Evolutionary conservation across 2,797 vertebrate genomes (phyloP).

Genomic region (Botia kubotai): DNA sequence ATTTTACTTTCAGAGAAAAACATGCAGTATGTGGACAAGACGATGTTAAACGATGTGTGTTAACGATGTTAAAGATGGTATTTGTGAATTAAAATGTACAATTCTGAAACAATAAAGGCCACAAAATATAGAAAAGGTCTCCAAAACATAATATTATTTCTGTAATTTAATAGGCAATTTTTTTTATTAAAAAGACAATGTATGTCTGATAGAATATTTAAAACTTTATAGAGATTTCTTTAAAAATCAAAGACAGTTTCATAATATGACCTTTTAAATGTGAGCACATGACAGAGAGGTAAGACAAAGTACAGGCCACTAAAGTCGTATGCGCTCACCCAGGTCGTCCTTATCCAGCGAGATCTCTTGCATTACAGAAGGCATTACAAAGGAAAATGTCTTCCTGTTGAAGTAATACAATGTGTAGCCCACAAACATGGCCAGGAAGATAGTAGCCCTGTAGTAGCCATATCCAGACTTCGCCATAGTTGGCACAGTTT

Average conservation of each 20-base stretch:
- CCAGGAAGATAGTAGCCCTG: slow-evolving; percentile 84
- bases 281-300: slow-evolving; percentile 3
- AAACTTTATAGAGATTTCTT: too few species aligned
- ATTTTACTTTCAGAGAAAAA: too few species aligned
- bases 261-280: background rate
- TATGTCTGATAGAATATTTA: too few species aligned
- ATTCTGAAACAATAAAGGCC: too few species aligned
- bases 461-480: slow-evolving; percentile 84
- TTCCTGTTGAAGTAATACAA: slow-evolving; percentile 98
- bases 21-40: too few species aligned
- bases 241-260: background rate
- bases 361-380: slow-evolving; percentile 92
- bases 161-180: too few species aligned
- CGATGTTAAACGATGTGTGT: too few species aligned
- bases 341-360: slow-evolving; percentile 92
- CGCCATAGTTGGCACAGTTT: slow-evolving; percentile 74
- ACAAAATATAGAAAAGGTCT: too few species aligned
- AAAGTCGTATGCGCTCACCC: slow-evolving; percentile 78
- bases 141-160: too few species aligned
- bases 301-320: background rate
- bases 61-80: too few species aligned
- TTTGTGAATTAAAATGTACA: too few species aligned
- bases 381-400: slow-evolving; percentile 98
- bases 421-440: slow-evolving; percentile 96
- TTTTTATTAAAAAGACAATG: too few species aligned